A percentile compares a stretch with the other conserved stretches of the same genome.
Conservation (phyloP, 1,140 invertebrate species). For the Lysiphlebus fabarum region DNA sequence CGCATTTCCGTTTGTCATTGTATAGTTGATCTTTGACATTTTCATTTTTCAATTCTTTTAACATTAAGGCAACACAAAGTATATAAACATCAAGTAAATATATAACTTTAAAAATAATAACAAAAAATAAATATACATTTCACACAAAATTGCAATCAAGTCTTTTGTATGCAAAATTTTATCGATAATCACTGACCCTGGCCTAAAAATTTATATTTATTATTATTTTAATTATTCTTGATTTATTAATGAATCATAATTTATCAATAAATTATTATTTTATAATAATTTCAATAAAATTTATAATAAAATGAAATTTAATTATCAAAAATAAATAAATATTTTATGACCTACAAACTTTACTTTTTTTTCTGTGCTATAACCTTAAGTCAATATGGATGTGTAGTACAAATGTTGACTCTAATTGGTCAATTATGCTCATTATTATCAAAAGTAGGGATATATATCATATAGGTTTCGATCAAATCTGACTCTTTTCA, state of each 20-base stretch:
- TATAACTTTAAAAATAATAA: background rate
- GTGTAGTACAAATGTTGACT: slow-evolving; percentile 40
- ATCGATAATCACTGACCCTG: background rate
- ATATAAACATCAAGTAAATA: background rate
- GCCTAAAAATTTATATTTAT: slow-evolving; percentile 3
- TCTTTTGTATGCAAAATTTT: background rate
- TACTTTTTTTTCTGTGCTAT: slow-evolving; percentile 29
- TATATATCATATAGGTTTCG: slow-evolving; percentile 33
- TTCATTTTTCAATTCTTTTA: background rate
- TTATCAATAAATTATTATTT: slow-evolving; percentile 11
- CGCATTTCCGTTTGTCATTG: slow-evolving; percentile 26
- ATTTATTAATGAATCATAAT: background rate
- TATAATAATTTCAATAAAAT: slow-evolving; percentile 13
- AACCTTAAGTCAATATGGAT: slow-evolving; percentile 1
- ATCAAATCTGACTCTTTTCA: slow-evolving; percentile 47
- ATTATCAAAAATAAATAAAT: slow-evolving; percentile 25
- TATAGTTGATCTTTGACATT: slow-evolving; percentile 24
- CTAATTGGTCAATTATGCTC: slow-evolving; percentile 58
- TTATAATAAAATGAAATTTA: background rate
- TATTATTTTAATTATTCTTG: background rate
- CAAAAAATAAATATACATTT: background rate
- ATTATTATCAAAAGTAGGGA: slow-evolving; percentile 53
- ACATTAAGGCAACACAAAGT: background rate
- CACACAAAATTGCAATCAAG: background rate
- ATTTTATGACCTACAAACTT: slow-evolving; percentile 28